Base-by-base conservation (phyloP, 2,888 invertebrate genomes). In the Plagiodera versicolora region DNA sequence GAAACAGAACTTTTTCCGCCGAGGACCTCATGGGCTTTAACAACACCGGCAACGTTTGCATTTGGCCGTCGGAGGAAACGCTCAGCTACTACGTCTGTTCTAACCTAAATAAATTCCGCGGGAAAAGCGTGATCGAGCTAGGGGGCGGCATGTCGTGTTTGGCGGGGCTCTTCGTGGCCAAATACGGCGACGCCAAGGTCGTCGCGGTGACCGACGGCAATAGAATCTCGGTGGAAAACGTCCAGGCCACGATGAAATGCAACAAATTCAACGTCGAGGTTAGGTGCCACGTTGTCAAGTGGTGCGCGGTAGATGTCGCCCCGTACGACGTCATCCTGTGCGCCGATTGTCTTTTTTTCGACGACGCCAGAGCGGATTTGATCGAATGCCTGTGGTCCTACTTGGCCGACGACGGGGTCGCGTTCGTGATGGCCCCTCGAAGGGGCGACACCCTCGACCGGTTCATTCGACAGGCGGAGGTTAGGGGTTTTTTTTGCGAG, bases 131-230 rank as follows among this genome's bases (percentile, higher is more conserved):
- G 20, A 81, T 91, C 70, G 93, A 93, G 77, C 80, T 93, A 46
- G 93, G 93, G 1, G 92, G 92, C 16, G 93, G 93, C 2, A 92
- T 93, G 89, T 91, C 92, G 17, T 91, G 91, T 69, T 80, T 93
- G 28, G 91, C 91, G 6, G 92, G 92, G 1, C 79, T 93, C 11
- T 84, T 90, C 74, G 82, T 86, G 52, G 88, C 89, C 58, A 88
- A 89, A 72, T 88, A 87, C 71, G 86, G 87, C 58, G 81, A 83
- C 51, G 85, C 90, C 0, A 81, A 82, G 66, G 80, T 82, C 19
- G 87, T 92, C 3, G 84, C 87, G 65, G 81, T 92, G 32, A 91
- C 92, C 11, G 93, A 93, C 76, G 93, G 93, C 32, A 92, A 93
- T 80, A 84, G 85, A 70, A 83, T 86, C 45, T 89, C 91, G 59